Evolutionary conservation across 2,797 vertebrate species (phyloP).

Genomic region (Myotis vivesi): DNA sequence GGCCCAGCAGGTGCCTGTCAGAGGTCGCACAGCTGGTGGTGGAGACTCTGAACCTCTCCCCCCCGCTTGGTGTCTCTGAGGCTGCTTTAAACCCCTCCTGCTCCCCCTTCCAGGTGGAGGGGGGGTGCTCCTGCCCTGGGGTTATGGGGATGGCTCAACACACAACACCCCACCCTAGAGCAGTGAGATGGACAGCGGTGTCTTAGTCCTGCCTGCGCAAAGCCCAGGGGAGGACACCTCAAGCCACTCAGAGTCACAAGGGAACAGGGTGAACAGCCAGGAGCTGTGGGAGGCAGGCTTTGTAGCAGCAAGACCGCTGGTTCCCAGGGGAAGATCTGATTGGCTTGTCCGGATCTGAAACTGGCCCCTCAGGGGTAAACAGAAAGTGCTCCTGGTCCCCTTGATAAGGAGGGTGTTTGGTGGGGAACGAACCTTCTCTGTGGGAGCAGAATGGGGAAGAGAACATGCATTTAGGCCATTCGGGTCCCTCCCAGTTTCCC

Average conservation of each 20-base stretch:
- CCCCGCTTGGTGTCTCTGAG: neutral
- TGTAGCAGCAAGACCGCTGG: neutral
- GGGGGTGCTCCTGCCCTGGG: neutral
- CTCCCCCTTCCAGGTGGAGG: neutral
- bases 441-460: neutral
- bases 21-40: neutral
- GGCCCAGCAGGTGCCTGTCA: neutral
- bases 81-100: neutral
- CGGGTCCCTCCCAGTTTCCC: neutral
- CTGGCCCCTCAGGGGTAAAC: no score
- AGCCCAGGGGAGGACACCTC: neutral
- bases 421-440: neutral
- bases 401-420: neutral
- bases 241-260: neutral
- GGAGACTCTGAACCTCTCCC: neutral
- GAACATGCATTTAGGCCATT: neutral
- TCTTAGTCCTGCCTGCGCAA: neutral
- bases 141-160: neutral
- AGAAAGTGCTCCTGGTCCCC: neutral
- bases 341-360: neutral
- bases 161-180: no score
- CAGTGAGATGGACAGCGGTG: neutral
- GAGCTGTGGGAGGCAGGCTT: neutral
- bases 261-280: neutral
- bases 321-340: neutral